Evolutionary conservation across 2,113 vertebrate species (phyloP).

Genomic region (Pseudorhombus dupliciocellatus): DNA sequence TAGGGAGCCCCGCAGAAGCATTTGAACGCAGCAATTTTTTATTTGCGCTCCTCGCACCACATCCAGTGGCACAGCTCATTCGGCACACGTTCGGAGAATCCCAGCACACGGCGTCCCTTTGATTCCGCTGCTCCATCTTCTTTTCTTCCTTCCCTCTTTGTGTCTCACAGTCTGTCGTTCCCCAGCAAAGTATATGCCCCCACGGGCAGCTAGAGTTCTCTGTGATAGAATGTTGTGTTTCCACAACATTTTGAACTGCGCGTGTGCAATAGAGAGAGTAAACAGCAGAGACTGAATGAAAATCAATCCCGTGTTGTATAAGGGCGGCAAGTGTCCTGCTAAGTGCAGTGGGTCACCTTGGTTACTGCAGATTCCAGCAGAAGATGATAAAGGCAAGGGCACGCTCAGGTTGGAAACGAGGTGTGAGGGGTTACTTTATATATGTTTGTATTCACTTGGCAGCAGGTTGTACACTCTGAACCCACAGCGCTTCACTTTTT

Average conservation of each 20-base stretch:
- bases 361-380: slow-evolving; percentile 78
- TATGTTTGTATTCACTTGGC: background rate
- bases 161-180: background rate
- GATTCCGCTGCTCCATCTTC: slow-evolving; percentile 2
- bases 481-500: background rate
- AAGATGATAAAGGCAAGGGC: slow-evolving; percentile 74
- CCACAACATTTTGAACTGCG: background rate
- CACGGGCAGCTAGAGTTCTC: slow-evolving; percentile 1
- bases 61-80: background rate
- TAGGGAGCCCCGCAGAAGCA: slow-evolving; percentile 27
- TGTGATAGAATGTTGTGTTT: slow-evolving; percentile 13
- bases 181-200: background rate
- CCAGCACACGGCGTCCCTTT: slow-evolving; percentile 4
- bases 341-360: slow-evolving; percentile 79
- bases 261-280: slow-evolving; percentile 6
- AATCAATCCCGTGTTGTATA: slow-evolving; percentile 1
- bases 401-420: slow-evolving; percentile 51
- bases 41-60: background rate
- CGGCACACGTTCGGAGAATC: slow-evolving; percentile 10
- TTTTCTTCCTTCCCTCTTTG: background rate
- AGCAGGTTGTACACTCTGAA: background rate
- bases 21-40: slow-evolving; percentile 7
- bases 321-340: slow-evolving; percentile 56
- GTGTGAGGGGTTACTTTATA: background rate
- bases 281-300: slow-evolving; percentile 1